These are phyloP conservation scores for Mormyrus lacerda DNA, from an alignment of 2,113 vertebrate genomes.

Conservation along the genomic window DNA sequence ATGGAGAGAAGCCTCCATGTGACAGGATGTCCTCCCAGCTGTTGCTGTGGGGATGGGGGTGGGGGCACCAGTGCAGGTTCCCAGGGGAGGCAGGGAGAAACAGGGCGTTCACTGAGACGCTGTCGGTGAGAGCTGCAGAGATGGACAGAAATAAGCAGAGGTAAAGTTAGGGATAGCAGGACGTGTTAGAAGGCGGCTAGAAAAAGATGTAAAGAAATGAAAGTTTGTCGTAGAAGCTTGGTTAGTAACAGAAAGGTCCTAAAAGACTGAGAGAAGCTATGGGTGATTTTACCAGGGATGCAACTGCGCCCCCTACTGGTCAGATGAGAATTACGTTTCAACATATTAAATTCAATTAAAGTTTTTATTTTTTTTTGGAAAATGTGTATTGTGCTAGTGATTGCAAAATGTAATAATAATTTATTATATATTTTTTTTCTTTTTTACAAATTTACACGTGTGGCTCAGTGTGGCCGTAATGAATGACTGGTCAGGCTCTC, in stretches of 20 bases:
- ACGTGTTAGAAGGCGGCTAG: not conserved
- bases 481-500: not conserved
- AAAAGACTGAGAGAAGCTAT: not conserved
- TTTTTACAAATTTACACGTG: not conserved
- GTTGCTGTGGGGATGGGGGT: constrained; percentile 45
- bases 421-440: not conserved
- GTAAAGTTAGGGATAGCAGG: not conserved
- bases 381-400: not conserved
- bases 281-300: not conserved
- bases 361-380: not conserved
- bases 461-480: not conserved
- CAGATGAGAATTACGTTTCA: not conserved
- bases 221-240: not conserved
- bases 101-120: constrained; percentile 37
- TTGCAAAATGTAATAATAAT: not conserved
- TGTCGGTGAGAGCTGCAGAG: constrained; percentile 51
- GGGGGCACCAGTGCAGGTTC: constrained; percentile 24
- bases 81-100: constrained; percentile 49
- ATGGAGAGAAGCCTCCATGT: constrained; percentile 56
- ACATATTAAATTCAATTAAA: not conserved
- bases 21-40: constrained; percentile 56
- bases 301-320: not conserved
- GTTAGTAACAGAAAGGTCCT: not conserved
- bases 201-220: not conserved
- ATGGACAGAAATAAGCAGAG: not conserved